These are phyloP conservation scores for Isichthys henryi DNA, from an alignment of 2,113 vertebrate species.

Conservation along the genomic window DNA sequence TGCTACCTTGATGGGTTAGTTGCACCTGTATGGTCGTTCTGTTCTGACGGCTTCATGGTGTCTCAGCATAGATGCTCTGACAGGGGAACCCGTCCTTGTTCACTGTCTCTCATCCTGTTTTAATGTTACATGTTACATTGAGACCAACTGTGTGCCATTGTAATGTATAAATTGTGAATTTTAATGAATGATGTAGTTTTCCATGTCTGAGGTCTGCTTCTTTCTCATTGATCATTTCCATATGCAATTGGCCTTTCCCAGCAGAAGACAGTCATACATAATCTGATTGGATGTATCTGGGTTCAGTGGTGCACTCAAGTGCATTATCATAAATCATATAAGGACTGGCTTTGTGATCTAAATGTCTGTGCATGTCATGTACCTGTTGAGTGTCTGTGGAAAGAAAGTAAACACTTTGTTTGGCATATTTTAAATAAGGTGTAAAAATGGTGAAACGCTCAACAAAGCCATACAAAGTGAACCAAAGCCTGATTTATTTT, in stretches of 20 bases:
- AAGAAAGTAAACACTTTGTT: too few species aligned
- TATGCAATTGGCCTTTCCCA: not conserved
- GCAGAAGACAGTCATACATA: not conserved
- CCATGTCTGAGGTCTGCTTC: not conserved
- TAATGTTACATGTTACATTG: not conserved
- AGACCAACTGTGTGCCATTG: not conserved
- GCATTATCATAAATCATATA: too few species aligned
- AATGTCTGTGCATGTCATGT: too few species aligned
- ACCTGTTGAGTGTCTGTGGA: too few species aligned
- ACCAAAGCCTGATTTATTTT: not conserved
- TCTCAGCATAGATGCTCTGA: not conserved
- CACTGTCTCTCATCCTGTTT: not conserved
- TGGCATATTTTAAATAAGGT: not conserved
- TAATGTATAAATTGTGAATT: not conserved
- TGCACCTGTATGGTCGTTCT: not conserved
- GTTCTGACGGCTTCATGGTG: not conserved
- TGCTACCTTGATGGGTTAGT: not conserved
- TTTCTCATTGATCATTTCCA: not conserved
- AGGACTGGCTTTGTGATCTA: too few species aligned
- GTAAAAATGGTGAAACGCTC: not conserved
- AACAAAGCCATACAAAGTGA: not conserved
- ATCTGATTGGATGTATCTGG: not conserved
- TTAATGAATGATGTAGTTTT: not conserved
- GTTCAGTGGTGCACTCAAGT: too few species aligned
- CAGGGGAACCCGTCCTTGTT: not conserved